Base-by-base conservation (phyloP, 1,140 invertebrate genomes). In the Cydia pomonella region DNA sequence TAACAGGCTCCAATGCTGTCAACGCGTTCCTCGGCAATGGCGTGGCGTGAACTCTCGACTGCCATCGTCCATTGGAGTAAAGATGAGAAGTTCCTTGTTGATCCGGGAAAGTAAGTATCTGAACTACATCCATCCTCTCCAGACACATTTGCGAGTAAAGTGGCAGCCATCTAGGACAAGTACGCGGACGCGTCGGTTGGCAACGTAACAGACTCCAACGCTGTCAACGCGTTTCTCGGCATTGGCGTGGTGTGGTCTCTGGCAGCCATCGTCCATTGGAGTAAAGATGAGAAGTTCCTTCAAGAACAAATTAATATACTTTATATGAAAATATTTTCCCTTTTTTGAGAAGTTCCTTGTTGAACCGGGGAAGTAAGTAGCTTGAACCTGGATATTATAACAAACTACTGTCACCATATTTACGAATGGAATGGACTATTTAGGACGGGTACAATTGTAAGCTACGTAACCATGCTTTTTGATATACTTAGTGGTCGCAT, bases 71-170 rank as follows among this genome's bases (percentile, higher is more conserved):
- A 97, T 87, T 95, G 95, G 85, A 94, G 92, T 73, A 94, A 95
- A 81, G 96, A 95, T 64, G 89, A 93, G 3, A 90, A 90, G 75
- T 98, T 98, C 88, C 79, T 88, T 23, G 97, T 98, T n/a, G 93
- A 96, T 73, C 96, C 97, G 63, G 97, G 97, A 93, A 98, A 96
- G 97, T 98, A 93, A 96, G 96, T 96, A 84, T 18, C 69, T 33
- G 3, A 72, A 23, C 16, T 66, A 5, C 4, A 53, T n/a, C 3
- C 13, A 25, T 21, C 63, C 13, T 59, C 62, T 2, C 7, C 94
- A 99, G 99, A 99, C 94, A 99, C 98, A 72, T 99, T 99, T 93
- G 99, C 99, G 73, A 99, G 98, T 87, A 99, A 99, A 95, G 98
- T 99, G 76, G 98, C 99, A 63, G 98, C 99, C 38, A 96, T 98